Evolutionary conservation across 2,113 vertebrate genomes (phyloP).

Genomic region (Nycticryphes semicollaris): DNA sequence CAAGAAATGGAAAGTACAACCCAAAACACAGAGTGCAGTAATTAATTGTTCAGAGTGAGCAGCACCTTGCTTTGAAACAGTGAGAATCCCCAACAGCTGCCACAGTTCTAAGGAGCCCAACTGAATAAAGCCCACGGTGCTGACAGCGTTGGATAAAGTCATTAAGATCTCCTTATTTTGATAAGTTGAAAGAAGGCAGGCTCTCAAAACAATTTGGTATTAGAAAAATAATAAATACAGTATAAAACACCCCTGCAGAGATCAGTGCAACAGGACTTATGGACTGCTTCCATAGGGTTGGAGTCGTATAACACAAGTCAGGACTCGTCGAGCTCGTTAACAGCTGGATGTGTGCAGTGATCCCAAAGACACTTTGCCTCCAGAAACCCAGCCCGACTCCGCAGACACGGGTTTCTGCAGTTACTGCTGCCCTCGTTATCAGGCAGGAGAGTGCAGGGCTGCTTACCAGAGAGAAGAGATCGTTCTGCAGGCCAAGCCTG

Average conservation of each 20-base stretch:
- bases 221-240: neutral
- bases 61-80: neutral
- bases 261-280: neutral
- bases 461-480: slow-evolving; percentile 95
- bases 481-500: slow-evolving; percentile 94
- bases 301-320: neutral
- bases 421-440: neutral
- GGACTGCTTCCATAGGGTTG: neutral
- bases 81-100: neutral
- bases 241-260: neutral
- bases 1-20: neutral
- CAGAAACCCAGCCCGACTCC: neutral
- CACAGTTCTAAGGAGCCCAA: neutral
- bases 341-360: neutral
- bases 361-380: slow-evolving; percentile 9
- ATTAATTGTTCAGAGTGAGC: neutral
- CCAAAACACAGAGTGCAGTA: neutral
- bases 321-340: neutral
- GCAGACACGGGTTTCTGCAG: neutral
- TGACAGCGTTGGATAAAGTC: neutral
- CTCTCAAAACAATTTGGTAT: neutral
- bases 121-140: neutral
- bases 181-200: neutral
- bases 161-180: neutral
- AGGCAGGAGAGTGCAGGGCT: neutral